A percentile compares a stretch with the other conserved stretches of the same genome.
Conservation (phyloP, 2,797 vertebrate species). For the Decapterus maruadsi region DNA sequence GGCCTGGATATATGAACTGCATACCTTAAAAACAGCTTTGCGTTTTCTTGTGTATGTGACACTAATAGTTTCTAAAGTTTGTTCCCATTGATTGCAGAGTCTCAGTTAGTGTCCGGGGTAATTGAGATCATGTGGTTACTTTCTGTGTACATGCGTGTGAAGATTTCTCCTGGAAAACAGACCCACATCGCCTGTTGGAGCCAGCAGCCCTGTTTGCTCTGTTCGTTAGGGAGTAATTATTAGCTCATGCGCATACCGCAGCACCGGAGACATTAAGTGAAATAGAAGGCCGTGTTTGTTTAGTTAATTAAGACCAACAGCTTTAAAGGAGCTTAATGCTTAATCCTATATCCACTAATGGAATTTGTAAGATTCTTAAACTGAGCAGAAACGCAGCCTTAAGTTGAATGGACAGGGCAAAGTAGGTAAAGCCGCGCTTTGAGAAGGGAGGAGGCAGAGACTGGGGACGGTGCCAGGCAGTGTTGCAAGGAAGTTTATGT, state of each 20-base stretch:
- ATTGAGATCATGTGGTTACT: conserved; percentile 30
- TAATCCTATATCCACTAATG: conserved; percentile 78
- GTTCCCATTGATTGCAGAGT: conserved; percentile 12
- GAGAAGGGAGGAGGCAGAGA: conserved; percentile 49
- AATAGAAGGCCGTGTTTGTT: conserved; percentile 78
- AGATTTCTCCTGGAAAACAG: conserved; percentile 40
- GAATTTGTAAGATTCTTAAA: conserved; percentile 79
- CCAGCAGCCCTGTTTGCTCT: conserved; percentile 46
- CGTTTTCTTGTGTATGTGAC: conserved; percentile 12
- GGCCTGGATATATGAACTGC: neutral
- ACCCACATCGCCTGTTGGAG: neutral
- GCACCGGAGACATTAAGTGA: conserved; percentile 56
- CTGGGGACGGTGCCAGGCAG: conserved; percentile 65
- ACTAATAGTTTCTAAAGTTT: conserved; percentile 33
- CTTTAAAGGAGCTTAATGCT: conserved; percentile 71
- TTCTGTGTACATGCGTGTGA: conserved; percentile 8
- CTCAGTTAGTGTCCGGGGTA: conserved; percentile 37
- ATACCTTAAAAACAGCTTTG: neutral
- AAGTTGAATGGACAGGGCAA: conserved; percentile 63
- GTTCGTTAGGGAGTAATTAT: conserved; percentile 65
- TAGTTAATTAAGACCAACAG: conserved; percentile 79
- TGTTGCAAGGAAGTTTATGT: conserved; percentile 78
- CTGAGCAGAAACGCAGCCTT: conserved; percentile 46
- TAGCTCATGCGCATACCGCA: conserved; percentile 65
- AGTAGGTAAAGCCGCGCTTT: conserved; percentile 64